A percentile compares a stretch with the other conserved stretches of the same genome.
These are phyloP conservation scores for Penaeus vannamei DNA, from an alignment of 1,140 invertebrate genomes.

Conservation along the genomic window DNA sequence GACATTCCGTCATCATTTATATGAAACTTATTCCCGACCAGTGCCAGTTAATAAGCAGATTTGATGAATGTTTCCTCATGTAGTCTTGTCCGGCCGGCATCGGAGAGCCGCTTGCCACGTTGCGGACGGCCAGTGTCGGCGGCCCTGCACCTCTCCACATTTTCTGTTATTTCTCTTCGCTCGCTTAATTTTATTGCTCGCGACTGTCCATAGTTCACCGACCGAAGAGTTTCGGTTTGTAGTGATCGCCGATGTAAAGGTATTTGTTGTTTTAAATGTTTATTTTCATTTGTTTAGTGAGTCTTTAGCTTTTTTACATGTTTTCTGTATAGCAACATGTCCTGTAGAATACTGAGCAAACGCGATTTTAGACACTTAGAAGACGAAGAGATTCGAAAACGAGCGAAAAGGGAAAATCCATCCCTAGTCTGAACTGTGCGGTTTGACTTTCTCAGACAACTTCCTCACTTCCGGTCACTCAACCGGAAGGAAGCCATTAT, in stretches of 20 bases:
- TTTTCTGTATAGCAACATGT: no score
- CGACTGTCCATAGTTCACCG: conserved; percentile 36
- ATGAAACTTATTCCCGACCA: no score
- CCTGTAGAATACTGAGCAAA: no score
- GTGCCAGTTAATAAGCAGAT: no score
- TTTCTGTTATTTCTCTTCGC: conserved; percentile 45
- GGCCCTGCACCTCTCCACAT: conserved; percentile 10
- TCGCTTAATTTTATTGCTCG: conserved; percentile 51
- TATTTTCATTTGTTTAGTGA: not conserved
- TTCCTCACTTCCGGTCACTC: conserved; percentile 65
- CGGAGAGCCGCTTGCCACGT: no score
- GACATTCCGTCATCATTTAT: no score
- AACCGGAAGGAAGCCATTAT: conserved; percentile 62
- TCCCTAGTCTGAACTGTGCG: conserved; percentile 59
- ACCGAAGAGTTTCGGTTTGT: not conserved
- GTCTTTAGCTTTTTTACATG: not conserved
- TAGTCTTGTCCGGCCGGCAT: no score
- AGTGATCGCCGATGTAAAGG: no score
- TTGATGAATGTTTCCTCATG: no score
- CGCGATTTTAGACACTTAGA: not conserved
- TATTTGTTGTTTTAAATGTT: no score
- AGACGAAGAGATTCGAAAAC: conserved; percentile 37
- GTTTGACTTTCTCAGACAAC: conserved; percentile 65
- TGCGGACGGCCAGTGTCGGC: conserved; percentile 5
- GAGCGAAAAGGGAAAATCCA: conserved; percentile 22